Evolutionary conservation across 1,140 invertebrate species (phyloP).

Genomic region (Trichoplusia ni): DNA sequence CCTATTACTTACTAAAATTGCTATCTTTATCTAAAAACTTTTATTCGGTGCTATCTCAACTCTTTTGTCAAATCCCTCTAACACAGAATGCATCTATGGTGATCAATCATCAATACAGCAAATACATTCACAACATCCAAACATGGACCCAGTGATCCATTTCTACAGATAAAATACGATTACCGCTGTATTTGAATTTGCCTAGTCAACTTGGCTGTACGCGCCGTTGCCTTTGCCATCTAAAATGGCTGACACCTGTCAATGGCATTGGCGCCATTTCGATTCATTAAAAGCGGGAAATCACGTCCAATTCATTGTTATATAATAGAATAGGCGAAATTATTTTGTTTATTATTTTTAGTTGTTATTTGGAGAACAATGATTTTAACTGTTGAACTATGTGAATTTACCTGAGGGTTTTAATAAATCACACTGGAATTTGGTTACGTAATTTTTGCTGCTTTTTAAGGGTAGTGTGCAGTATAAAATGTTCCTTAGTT

Average conservation of each 20-base stretch:
- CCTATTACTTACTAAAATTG: too few relatives aligned
- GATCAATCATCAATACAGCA: not conserved
- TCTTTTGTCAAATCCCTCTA: too few relatives aligned
- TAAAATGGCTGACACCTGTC: conserved; percentile 31
- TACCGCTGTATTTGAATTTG: conserved; percentile 14
- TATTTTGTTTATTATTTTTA: conserved; percentile 9
- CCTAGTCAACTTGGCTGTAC: conserved; percentile 7
- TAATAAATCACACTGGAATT: too few relatives aligned
- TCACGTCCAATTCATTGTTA: conserved; percentile 7
- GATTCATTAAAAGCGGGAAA: conserved; percentile 23
- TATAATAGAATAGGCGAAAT: conserved; percentile 19
- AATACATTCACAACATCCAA: not conserved
- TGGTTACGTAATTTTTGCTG: too few relatives aligned
- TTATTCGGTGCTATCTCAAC: too few relatives aligned
- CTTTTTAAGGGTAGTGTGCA: too few relatives aligned
- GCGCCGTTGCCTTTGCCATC: conserved; percentile 26
- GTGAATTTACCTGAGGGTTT: too few relatives aligned
- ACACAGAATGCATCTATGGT: too few relatives aligned
- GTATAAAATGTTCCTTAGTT: too few relatives aligned
- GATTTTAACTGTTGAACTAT: too few relatives aligned
- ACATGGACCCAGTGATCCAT: not conserved
- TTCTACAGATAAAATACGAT: conserved; percentile 13
- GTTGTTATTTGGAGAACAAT: not conserved
- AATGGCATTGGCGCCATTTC: conserved; percentile 28
- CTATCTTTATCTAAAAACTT: too few relatives aligned